phyloP scores from a whole-genome alignment of 2,113 vertebrate genomes.

The Orcinus orca region DNA sequence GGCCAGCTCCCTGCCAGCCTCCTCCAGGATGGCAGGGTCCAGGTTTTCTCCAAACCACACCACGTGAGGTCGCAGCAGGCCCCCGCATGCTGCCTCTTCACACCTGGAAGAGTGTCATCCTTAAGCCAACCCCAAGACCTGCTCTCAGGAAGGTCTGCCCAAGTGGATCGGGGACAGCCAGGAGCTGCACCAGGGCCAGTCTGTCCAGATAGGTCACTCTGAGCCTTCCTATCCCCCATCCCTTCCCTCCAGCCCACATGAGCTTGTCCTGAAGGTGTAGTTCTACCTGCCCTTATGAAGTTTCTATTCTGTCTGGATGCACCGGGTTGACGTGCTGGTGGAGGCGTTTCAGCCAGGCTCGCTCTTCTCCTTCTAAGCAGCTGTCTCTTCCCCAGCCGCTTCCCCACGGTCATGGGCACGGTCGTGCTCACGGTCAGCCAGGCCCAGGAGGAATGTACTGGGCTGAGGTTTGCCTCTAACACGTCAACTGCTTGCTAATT shows the following conservation, averaged over 20 bases:
- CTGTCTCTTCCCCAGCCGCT: not conserved
- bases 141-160: not conserved
- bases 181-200: not conserved
- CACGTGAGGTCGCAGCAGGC: conserved; percentile 93
- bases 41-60: conserved; percentile 98
- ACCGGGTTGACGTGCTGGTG: not conserved
- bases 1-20: conserved; percentile 93
- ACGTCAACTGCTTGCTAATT: no score
- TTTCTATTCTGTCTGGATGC: not conserved
- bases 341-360: not conserved
- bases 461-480: not conserved
- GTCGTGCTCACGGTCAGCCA: not conserved
- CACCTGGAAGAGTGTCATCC: conserved; percentile 83
- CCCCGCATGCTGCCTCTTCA: conserved; percentile 87
- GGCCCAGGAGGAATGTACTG: not conserved
- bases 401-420: accelerated
- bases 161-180: not conserved
- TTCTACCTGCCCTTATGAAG: not conserved
- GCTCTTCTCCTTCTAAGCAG: not conserved
- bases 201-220: not conserved
- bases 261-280: not conserved
- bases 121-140: not conserved
- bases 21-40: conserved; percentile 90
- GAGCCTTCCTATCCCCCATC: not conserved
- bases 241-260: not conserved